These are phyloP conservation scores for Andrena haemorrhoa DNA, from an alignment of 2,888 invertebrate genomes.

Conservation along the genomic window DNA sequence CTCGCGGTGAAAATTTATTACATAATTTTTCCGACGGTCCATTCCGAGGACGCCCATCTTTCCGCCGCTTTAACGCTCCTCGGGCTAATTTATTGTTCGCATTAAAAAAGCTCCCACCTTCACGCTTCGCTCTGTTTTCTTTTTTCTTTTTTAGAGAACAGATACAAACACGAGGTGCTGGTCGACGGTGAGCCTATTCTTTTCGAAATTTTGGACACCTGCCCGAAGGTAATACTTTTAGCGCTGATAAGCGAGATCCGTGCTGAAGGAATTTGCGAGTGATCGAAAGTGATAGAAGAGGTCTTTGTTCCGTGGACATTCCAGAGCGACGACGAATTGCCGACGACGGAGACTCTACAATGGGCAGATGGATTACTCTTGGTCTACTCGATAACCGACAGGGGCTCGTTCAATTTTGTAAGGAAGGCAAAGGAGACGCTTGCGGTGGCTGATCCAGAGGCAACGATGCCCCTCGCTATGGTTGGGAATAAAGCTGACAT, in stretches of 20 bases:
- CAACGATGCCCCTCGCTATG: conserved; percentile 92
- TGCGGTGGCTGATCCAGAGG: conserved; percentile 87
- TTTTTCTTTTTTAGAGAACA: conserved; percentile 89
- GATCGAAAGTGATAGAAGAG: neutral
- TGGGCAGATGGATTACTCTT: conserved; percentile 96
- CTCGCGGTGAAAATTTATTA: conserved; percentile 24
- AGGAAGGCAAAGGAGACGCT: conserved; percentile 89
- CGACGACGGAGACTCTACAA: conserved; percentile 90
- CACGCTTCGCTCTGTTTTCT: neutral
- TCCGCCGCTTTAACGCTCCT: too few relatives aligned
- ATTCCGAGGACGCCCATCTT: neutral
- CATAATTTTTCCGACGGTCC: conserved; percentile 3
- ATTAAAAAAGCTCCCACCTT: conserved; percentile 11
- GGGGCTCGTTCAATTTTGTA: conserved; percentile 93
- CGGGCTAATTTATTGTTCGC: neutral
- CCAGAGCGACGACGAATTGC: conserved; percentile 90
- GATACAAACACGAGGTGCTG: conserved; percentile 95
- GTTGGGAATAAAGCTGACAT: conserved; percentile 96
- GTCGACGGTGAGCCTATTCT: conserved; percentile 95
- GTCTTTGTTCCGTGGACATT: conserved; percentile 27
- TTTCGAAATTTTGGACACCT: conserved; percentile 96
- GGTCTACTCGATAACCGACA: conserved; percentile 96
- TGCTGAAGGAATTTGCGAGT: neutral
- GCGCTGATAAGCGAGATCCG: conserved; percentile 16
- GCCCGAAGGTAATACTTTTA: conserved; percentile 89